Evolutionary conservation across 2,797 vertebrate genomes (phyloP).

Genomic region (Peromyscus aztecus): DNA sequence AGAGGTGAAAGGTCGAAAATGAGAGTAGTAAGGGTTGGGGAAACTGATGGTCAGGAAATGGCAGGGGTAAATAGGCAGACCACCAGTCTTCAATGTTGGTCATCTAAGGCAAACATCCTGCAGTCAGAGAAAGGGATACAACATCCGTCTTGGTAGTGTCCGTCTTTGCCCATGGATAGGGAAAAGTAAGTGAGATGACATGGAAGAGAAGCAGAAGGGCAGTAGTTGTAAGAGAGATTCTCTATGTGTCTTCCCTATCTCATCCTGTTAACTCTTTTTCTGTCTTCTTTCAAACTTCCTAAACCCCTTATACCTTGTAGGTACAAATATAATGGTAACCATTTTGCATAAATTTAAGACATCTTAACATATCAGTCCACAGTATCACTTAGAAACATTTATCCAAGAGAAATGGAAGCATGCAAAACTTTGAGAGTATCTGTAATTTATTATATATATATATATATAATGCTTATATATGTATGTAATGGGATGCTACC

Average conservation of each 20-base stretch:
- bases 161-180: background rate
- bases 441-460: background rate
- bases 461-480: too few species aligned
- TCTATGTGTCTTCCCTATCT: background rate
- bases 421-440: background rate
- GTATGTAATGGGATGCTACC: background rate
- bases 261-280: background rate
- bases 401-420: background rate
- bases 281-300: background rate
- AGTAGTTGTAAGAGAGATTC: background rate
- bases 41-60: background rate
- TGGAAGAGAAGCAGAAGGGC: background rate
- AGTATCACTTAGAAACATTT: background rate
- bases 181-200: background rate
- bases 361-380: background rate
- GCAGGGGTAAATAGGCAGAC: background rate
- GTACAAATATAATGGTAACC: background rate
- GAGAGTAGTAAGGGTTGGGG: background rate
- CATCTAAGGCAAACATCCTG: background rate
- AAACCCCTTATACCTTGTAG: background rate
- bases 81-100: background rate
- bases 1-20: background rate
- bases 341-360: constrained; percentile 36
- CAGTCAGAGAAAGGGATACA: background rate
- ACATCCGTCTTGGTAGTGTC: background rate